Evolutionary conservation across 2,888 invertebrate genomes (phyloP).

Genomic region (Smittia aterrima): DNA sequence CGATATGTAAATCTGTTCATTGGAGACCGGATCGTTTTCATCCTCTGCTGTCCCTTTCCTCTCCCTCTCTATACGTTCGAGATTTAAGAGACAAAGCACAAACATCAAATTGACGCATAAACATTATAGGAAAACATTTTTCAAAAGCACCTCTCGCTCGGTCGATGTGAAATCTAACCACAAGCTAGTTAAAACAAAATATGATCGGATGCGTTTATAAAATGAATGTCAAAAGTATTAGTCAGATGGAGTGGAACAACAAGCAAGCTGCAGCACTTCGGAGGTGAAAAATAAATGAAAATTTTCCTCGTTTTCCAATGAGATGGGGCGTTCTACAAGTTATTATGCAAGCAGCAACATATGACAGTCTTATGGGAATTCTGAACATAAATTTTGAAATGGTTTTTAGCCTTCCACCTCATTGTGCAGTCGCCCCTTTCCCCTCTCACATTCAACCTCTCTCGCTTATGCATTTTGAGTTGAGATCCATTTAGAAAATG

Average conservation of each 20-base stretch:
- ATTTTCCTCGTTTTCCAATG: neutral
- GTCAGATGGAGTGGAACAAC: conserved; percentile 26
- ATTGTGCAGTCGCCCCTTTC: neutral
- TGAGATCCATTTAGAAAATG: conserved; percentile 17
- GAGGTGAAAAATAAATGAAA: conserved; percentile 20
- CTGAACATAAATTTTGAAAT: conserved; percentile 35
- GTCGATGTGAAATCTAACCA: conserved; percentile 3
- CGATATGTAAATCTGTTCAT: conserved; percentile 39
- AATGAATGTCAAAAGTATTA: conserved; percentile 41
- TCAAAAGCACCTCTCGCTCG: neutral
- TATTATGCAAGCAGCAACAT: conserved; percentile 27
- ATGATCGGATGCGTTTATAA: conserved; percentile 36
- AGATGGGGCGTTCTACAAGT: conserved; percentile 32
- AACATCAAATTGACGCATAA: conserved; percentile 40
- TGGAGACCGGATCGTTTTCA: conserved; percentile 32
- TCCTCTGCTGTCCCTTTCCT: too few relatives aligned
- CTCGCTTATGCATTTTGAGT: conserved; percentile 7
- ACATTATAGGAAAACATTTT: conserved; percentile 18
- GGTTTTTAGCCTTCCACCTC: neutral
- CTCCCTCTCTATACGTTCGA: neutral
- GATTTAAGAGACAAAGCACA: conserved; percentile 36
- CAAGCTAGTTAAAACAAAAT: conserved; percentile 17
- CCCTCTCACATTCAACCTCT: neutral
- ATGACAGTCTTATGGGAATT: conserved; percentile 38
- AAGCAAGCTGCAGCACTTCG: neutral